Conservation (phyloP, 2,888 invertebrate genomes). For the Chesias legatella region DNA sequence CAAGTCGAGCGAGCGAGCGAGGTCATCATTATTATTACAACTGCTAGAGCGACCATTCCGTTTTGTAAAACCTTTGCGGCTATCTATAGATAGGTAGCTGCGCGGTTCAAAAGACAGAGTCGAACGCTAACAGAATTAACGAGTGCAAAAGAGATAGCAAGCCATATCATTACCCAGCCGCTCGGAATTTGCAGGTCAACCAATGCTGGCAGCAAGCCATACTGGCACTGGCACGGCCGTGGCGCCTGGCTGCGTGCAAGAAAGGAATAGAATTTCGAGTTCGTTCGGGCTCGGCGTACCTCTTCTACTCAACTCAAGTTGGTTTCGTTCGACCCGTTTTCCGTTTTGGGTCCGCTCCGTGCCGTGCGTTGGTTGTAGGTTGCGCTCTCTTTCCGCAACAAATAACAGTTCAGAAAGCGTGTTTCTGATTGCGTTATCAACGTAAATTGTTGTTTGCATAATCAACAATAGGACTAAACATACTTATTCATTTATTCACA, state of each 20-base stretch:
- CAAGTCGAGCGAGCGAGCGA: constrained; percentile 5
- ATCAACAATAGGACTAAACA: constrained; percentile 10
- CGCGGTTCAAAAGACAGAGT: constrained; percentile 31
- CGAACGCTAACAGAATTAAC: constrained; percentile 13
- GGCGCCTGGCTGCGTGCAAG: constrained; percentile 50
- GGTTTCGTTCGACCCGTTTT: constrained; percentile 33
- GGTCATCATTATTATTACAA: constrained; percentile 9
- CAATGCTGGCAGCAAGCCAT: constrained; percentile 63
- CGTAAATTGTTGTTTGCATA: constrained; percentile 7
- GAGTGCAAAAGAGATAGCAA: constrained; percentile 45
- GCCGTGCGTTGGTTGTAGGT: constrained; percentile 7
- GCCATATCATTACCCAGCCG: constrained; percentile 39
- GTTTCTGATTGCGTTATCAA: constrained; percentile 5
- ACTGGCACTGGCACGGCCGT: constrained; percentile 54
- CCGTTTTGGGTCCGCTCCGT: constrained; percentile 16
- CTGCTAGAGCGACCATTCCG: constrained; percentile 16
- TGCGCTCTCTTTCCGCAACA: constrained; percentile 1
- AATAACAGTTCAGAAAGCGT: constrained; percentile 4
- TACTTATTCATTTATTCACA: constrained; percentile 10
- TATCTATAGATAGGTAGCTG: constrained; percentile 10
- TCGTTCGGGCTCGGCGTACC: constrained; percentile 34
- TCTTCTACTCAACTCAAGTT: constrained; percentile 22
- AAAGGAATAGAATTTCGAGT: constrained; percentile 53
- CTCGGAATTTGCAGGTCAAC: constrained; percentile 61
- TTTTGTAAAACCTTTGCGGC: constrained; percentile 5